Evolutionary conservation across 2,888 invertebrate genomes (phyloP), one percentile per base, ranked within the genome.

Genomic region (Sesamia inferens): DNA sequence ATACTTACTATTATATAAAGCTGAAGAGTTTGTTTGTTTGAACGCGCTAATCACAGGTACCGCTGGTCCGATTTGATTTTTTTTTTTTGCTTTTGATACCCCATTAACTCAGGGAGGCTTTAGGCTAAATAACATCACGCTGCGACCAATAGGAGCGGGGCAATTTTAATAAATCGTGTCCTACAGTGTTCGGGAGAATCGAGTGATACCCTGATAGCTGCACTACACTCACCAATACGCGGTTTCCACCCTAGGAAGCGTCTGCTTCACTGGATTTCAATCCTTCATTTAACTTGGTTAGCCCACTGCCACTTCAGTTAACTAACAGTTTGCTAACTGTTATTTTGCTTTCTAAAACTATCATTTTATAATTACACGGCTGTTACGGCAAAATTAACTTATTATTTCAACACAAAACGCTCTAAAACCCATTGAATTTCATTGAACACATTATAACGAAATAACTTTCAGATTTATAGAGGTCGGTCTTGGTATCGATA

Each of bases 381-480:
- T 59, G 8, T 42, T 14, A 58, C 14, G 22, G 24, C 14, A 63
- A n/a, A 54, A n/a, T 54, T 67, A 59, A 51, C 16, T 31, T 39
- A 44, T 24, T 79, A 22, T 22, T 3, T 13, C 31, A 66, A 61
- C n/a, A 55, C 19, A 70, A 55, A 69, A 67, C 57, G 42, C 19
- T 59, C 54, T 64, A 78, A 84, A 79, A 61, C 22, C 59, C 61
- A 78, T 72, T 59, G 58, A 72, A 68, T 73, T 70, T 75, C 24
- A 74, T 67, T 77, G 66, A 73, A n/a, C 70, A 76, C 63, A 65
- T 71, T 72, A 76, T 71, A 63, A 70, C 64, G 54, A 79, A 82
- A 71, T 68, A 70, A 72, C 83, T 85, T 83, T 86, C 83, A 80
- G 85, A 78, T 80, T 82, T 80, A 76, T 75, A 54, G 79, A 82